Evolutionary conservation across 2,797 vertebrate species (phyloP).

Genomic region (Artibeus lituratus): DNA sequence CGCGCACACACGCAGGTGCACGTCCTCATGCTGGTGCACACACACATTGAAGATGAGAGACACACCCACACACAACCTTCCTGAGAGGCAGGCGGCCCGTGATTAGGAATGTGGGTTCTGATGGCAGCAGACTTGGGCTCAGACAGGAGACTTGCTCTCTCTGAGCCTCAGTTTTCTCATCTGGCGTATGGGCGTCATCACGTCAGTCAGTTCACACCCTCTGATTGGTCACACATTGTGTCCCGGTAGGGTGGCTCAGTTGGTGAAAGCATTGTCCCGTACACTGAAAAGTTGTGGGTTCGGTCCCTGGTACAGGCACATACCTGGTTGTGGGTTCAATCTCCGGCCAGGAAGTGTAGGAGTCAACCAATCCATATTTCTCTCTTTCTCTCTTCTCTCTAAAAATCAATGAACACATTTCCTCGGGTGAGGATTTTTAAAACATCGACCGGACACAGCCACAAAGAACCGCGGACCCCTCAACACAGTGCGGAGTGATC

Average conservation of each 20-base stretch:
- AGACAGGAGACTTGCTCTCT: background rate
- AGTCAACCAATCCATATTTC: background rate
- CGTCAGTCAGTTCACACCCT: background rate
- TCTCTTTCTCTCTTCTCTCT: background rate
- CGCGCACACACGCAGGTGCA: background rate
- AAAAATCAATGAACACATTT: background rate
- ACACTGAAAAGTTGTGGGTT: background rate
- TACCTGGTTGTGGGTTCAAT: background rate
- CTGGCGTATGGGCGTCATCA: background rate
- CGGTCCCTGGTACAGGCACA: background rate
- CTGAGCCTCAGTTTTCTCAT: background rate
- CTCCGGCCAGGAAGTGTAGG: background rate
- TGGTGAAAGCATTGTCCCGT: background rate
- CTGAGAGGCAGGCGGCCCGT: no score
- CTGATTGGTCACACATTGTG: no score
- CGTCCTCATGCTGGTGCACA: no score
- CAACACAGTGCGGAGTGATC: background rate
- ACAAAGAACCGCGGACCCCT: background rate
- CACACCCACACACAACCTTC: background rate
- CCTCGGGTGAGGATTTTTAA: background rate
- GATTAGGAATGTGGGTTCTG: background rate
- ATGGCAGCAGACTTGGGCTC: background rate
- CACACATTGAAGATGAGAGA: background rate
- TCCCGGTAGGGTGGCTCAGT: no score
- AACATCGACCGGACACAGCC: no score